These are phyloP conservation scores for Cydia pomonella DNA, from an alignment of 1,140 invertebrate genomes.

Conservation along the genomic window DNA sequence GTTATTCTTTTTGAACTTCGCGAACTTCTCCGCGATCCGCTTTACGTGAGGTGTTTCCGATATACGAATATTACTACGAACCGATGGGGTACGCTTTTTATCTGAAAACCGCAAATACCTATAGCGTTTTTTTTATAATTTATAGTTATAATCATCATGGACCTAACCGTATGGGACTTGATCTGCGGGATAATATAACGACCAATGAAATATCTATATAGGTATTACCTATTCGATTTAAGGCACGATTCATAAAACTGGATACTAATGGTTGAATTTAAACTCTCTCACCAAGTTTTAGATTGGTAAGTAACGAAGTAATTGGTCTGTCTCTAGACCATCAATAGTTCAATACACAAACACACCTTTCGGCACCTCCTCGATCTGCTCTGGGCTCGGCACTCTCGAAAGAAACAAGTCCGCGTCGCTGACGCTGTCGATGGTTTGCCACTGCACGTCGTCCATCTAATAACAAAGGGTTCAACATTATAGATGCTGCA, in stretches of 20 bases:
- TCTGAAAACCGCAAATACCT: not conserved
- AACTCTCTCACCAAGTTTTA: too few relatives aligned
- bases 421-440: not conserved
- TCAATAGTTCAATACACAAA: not conserved
- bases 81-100: constrained; percentile 4
- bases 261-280: too few relatives aligned
- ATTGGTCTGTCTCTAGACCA: too few relatives aligned
- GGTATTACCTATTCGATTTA: too few relatives aligned
- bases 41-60: constrained; percentile 57
- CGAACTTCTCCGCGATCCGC: constrained; percentile 65
- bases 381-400: not conserved
- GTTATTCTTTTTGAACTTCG: constrained; percentile 60
- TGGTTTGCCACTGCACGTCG: not conserved
- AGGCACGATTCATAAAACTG: too few relatives aligned
- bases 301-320: too few relatives aligned
- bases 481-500: not conserved
- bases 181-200: too few relatives aligned
- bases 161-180: too few relatives aligned
- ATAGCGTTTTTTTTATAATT: too few relatives aligned
- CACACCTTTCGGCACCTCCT: not conserved
- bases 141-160: too few relatives aligned
- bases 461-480: not conserved
- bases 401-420: not conserved
- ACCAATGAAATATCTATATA: too few relatives aligned
- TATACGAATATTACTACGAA: constrained; percentile 48